phyloP scores from a whole-genome alignment of 1,140 invertebrate genomes.

The Trichonephila inaurata region DNA sequence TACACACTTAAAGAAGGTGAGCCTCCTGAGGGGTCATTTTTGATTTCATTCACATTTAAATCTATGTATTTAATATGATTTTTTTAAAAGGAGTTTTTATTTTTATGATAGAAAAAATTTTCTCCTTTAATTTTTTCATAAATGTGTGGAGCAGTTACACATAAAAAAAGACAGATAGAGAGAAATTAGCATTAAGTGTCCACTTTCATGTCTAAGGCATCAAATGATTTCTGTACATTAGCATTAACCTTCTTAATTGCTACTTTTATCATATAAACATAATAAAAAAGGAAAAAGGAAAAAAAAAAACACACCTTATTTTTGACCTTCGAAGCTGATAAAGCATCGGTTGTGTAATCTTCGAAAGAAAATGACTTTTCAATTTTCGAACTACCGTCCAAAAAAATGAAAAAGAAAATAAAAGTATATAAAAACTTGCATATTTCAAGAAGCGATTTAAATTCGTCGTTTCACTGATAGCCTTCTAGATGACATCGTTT shows the following conservation, averaged over 20 bases:
- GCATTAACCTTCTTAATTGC: not conserved
- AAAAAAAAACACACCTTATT: not conserved
- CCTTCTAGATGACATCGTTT: constrained; percentile 71
- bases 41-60: no score
- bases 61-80: no score
- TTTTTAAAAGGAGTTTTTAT: no score
- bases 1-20: no score
- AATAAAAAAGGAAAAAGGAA: not conserved
- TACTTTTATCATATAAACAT: not conserved
- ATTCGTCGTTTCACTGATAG: constrained; percentile 68
- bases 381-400: constrained; percentile 31
- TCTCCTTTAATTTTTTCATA: no score
- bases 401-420: constrained; percentile 22
- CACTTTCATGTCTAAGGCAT: not conserved
- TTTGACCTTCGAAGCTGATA: constrained; percentile 33
- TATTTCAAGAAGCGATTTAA: constrained; percentile 68
- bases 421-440: constrained; percentile 43
- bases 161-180: no score
- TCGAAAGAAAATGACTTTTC: constrained; percentile 37
- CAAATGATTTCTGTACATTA: not conserved
- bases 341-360: constrained; percentile 52
- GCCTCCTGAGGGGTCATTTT: no score
- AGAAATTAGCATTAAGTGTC: not conserved
- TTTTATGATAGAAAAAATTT: no score
- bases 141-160: no score